Evolutionary conservation across 2,113 vertebrate species (phyloP).

Genomic region (Lasiurus borealis): DNA sequence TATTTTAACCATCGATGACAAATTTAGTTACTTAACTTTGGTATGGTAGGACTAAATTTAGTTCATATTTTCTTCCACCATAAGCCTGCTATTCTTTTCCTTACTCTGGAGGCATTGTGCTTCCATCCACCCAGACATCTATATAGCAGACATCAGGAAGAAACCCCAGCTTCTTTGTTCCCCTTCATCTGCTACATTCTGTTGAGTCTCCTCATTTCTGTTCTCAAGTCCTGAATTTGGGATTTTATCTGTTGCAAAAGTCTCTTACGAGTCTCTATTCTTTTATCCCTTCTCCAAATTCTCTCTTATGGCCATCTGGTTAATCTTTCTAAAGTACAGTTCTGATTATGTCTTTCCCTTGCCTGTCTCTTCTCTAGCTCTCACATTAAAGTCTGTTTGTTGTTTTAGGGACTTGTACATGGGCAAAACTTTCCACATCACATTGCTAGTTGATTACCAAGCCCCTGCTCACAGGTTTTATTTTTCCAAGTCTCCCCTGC

Average conservation of each 20-base stretch:
- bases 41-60: not conserved
- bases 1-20: slow-evolving; percentile 37
- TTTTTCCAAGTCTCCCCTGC: not conserved
- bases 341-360: not conserved
- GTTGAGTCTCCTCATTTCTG: not conserved
- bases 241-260: not conserved
- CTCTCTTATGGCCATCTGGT: not conserved
- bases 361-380: not conserved
- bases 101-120: not conserved
- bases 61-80: not conserved
- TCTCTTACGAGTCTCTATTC: not conserved
- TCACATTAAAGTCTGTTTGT: not conserved
- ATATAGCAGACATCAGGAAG: not conserved
- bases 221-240: not conserved
- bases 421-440: not conserved
- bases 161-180: not conserved
- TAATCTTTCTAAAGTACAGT: not conserved
- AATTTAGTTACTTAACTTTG: not conserved
- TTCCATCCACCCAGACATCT: not conserved
- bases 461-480: not conserved
- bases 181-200: not conserved
- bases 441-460: not conserved
- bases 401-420: not conserved
- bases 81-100: not conserved
- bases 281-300: not conserved